Evolutionary conservation across 2,113 vertebrate species (phyloP).

Genomic region (Vanacampus margaritifer): DNA sequence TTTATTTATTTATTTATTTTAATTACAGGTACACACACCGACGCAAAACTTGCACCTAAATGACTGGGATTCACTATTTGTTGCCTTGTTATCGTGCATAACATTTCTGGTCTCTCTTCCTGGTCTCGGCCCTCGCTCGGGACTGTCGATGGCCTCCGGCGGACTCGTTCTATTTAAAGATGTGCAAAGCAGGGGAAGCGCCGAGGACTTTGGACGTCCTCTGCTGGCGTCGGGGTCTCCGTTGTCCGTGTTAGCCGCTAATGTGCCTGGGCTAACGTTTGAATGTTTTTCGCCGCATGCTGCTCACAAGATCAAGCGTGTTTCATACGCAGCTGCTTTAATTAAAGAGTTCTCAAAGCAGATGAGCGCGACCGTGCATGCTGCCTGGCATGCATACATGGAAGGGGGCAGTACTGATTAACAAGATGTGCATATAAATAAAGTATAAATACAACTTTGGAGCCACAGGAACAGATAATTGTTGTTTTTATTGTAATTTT

Average conservation of each 20-base stretch:
- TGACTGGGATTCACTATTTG: no score
- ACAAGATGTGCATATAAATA: no score
- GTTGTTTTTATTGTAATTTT: no score
- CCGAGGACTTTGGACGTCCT: not conserved
- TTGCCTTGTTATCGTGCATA: no score
- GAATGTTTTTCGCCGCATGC: conserved; percentile 58
- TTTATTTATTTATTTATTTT: no score
- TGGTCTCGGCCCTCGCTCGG: not conserved
- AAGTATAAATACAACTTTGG: no score
- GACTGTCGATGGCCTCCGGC: not conserved
- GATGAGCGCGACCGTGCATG: conserved; percentile 19
- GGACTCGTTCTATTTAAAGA: not conserved
- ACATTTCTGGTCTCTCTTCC: no score
- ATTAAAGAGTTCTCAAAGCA: no score
- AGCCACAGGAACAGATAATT: no score
- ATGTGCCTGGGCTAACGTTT: conserved; percentile 50
- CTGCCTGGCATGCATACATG: not conserved
- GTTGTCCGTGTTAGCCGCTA: conserved; percentile 31
- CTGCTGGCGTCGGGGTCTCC: not conserved
- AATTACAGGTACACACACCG: no score
- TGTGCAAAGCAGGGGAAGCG: not conserved
- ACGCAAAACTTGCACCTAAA: no score
- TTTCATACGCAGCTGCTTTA: conserved; percentile 22
- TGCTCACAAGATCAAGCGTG: conserved; percentile 37
- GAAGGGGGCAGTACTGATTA: not conserved